Percentiles rank a stretch among this genome's conserved stretches.
Evolutionary conservation across 2,888 invertebrate genomes (phyloP).

Genomic region (Isotomurus palustris): DNA sequence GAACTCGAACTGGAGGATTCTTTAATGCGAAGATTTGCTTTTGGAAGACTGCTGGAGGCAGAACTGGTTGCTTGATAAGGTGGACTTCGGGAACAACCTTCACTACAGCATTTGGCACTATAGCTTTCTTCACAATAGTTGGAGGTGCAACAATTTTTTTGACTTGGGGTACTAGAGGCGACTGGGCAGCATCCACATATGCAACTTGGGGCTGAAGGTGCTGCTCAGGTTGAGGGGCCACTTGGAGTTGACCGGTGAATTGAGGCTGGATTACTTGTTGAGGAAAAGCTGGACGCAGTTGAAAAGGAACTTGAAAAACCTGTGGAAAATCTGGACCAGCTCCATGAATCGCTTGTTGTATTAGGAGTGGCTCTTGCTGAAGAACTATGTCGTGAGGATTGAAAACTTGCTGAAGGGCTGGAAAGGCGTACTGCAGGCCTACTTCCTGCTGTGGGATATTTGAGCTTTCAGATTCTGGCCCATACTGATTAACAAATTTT

Average conservation of each 20-base stretch:
- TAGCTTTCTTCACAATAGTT: conserved; percentile 1
- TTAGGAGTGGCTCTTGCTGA: too few relatives aligned
- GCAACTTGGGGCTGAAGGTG: neutral
- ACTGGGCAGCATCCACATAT: neutral
- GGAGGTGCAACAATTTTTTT: too few relatives aligned
- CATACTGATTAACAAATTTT: too few relatives aligned
- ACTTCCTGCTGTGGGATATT: too few relatives aligned
- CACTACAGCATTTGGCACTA: conserved; percentile 4
- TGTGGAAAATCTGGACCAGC: neutral
- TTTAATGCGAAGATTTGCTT: conserved; percentile 25
- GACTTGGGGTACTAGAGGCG: neutral
- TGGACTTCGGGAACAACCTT: neutral
- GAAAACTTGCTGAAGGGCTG: too few relatives aligned
- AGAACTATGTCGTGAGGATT: too few relatives aligned
- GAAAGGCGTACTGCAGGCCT: too few relatives aligned
- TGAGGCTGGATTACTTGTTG: neutral
- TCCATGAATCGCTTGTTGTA: too few relatives aligned
- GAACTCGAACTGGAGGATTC: conserved; percentile 13
- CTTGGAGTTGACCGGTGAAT: neutral
- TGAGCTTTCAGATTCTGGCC: too few relatives aligned
- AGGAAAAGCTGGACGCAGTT: neutral
- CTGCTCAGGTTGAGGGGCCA: neutral
- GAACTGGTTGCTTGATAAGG: conserved; percentile 21
- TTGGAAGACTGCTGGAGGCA: conserved; percentile 19
- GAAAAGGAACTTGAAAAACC: neutral